A percentile compares a stretch with the other conserved stretches of the same genome.
Conservation (phyloP, 64 coral and sea anemone genomes). For the Acropora tenuis region DNA sequence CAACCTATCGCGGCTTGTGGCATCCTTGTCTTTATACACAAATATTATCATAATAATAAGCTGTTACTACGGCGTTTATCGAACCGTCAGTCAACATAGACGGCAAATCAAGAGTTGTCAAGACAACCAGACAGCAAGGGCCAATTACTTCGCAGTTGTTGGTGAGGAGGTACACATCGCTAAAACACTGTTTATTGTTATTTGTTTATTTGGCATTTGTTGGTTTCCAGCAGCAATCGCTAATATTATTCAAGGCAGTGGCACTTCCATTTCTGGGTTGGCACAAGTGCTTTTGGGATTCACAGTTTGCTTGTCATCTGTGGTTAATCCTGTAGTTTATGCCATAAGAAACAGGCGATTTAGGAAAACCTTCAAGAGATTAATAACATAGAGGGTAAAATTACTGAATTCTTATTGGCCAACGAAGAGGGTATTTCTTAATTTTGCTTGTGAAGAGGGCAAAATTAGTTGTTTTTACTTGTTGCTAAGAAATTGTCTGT, state of each 20-base stretch:
- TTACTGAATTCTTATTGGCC: too few species aligned
- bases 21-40: slow-evolving; percentile 3
- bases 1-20: slow-evolving; percentile 1
- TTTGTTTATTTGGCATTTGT: slow-evolving; percentile 11
- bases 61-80: slow-evolving; percentile 29
- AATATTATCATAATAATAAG: slow-evolving; percentile 23
- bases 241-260: neutral
- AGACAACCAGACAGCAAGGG: neutral
- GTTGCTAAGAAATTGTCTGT: too few species aligned
- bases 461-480: too few species aligned
- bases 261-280: neutral
- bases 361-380: neutral
- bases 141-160: neutral
- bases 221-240: slow-evolving; percentile 19
- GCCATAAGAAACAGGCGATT: slow-evolving; percentile 19
- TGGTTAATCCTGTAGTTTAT: slow-evolving; percentile 18
- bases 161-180: slow-evolving; percentile 23
- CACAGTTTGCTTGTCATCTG: slow-evolving; percentile 22
- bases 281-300: neutral
- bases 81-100: slow-evolving; percentile 4
- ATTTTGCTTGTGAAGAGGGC: too few species aligned
- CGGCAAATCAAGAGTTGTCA: slow-evolving; percentile 12
- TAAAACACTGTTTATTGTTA: slow-evolving; percentile 24
- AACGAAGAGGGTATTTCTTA: too few species aligned
- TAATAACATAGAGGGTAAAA: neutral